phyloP scores from a whole-genome alignment of 2,888 invertebrate genomes.

The Andrena marginata region DNA sequence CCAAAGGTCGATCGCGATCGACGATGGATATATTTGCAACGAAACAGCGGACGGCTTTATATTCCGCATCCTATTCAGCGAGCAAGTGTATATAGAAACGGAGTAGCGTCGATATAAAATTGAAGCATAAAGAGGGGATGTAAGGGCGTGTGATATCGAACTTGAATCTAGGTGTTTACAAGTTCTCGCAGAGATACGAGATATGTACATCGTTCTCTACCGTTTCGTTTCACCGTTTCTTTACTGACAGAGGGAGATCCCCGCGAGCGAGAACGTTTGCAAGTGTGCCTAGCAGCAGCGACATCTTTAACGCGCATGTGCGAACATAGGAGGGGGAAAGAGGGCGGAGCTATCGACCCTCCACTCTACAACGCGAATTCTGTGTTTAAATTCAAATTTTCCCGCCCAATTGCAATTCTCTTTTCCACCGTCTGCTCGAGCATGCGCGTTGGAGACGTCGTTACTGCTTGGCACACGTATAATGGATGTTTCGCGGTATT shows the following conservation, averaged over 20 bases:
- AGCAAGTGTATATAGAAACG: constrained; percentile 74
- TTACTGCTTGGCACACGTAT: too few species aligned
- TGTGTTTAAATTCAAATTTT: too few species aligned
- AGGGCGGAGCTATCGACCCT: too few species aligned
- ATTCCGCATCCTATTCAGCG: constrained; percentile 77
- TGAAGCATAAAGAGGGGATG: constrained; percentile 53
- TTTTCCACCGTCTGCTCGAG: too few species aligned
- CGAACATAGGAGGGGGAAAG: too few species aligned
- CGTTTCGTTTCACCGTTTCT: constrained; percentile 57
- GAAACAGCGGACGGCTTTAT: constrained; percentile 74
- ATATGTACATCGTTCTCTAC: constrained; percentile 51
- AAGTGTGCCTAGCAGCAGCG: neutral
- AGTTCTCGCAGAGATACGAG: constrained; percentile 45
- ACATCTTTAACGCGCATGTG: too few species aligned
- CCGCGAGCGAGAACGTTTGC: neutral
- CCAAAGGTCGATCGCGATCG: constrained; percentile 37
- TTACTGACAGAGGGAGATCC: neutral
- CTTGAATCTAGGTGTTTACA: constrained; percentile 79
- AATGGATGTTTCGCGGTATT: constrained; percentile 2
- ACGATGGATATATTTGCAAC: constrained; percentile 72
- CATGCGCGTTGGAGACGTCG: too few species aligned
- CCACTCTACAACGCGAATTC: too few species aligned
- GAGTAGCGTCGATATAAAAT: constrained; percentile 72
- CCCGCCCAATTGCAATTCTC: too few species aligned
- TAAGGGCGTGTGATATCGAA: constrained; percentile 81